These are phyloP conservation scores for Cephus runcator DNA, from an alignment of 2,888 invertebrate species.

Conservation along the genomic window DNA sequence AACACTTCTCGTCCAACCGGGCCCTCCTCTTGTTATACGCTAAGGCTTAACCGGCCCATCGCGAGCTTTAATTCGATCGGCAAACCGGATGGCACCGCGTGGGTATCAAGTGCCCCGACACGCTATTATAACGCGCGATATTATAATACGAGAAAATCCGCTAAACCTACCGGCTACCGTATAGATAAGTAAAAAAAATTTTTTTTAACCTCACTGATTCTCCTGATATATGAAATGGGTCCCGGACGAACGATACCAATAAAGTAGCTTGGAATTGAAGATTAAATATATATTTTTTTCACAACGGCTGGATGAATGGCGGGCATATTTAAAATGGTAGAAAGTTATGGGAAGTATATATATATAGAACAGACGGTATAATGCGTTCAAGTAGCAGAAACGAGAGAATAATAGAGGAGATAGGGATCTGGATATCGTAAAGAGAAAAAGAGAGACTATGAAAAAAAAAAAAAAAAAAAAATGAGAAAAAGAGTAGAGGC, in stretches of 20 bases:
- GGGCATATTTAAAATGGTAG: no score
- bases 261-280: neutral
- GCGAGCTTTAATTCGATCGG: conserved; percentile 36
- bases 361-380: neutral
- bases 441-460: conserved; percentile 6
- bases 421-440: conserved; percentile 35
- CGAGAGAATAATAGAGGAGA: conserved; percentile 30
- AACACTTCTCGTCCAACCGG: neutral
- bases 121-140: neutral
- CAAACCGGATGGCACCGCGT: conserved; percentile 20
- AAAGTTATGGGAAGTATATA: no score
- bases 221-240: neutral
- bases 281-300: neutral
- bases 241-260: no score
- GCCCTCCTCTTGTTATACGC: conserved; percentile 25
- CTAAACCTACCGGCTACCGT: neutral
- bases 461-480: conserved; percentile 11
- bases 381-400: neutral
- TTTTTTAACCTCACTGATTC: neutral
- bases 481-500: conserved; percentile 28
- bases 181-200: neutral
- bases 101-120: conserved; percentile 15
- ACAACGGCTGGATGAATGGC: neutral
- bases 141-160: neutral
- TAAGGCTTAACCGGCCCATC: conserved; percentile 35